Conservation (phyloP, 2,888 invertebrate genomes). For the Meloe dianella region DNA sequence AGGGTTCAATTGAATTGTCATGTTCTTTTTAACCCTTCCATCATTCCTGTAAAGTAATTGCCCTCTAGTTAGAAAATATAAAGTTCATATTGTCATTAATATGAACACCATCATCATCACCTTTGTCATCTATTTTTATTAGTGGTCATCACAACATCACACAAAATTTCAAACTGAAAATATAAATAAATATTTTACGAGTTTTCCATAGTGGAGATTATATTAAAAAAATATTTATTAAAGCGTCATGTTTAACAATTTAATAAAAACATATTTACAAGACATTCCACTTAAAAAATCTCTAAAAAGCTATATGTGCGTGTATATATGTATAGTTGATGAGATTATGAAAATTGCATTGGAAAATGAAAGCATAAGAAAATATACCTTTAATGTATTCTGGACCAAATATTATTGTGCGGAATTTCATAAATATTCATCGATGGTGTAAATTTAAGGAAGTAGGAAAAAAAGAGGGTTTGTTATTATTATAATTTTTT, state of each 20-base stretch:
- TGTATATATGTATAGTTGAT: not conserved
- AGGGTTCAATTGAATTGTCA: slow-evolving; percentile 13
- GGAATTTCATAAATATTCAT: slow-evolving; percentile 10
- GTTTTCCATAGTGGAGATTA: not conserved
- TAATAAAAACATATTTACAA: not conserved
- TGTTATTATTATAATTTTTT: not conserved
- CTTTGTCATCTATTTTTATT: not conserved
- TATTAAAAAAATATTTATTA: not conserved
- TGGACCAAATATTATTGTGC: slow-evolving; percentile 8
- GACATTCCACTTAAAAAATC: not conserved
- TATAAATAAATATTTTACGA: not conserved
- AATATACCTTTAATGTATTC: slow-evolving; percentile 12
- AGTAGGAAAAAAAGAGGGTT: not conserved
- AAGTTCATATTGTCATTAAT: not conserved
- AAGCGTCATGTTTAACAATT: not conserved
- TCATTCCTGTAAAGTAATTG: not conserved
- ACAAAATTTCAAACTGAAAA: not conserved
- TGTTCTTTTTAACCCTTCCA: slow-evolving; percentile 11
- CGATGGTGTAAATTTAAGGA: not conserved
- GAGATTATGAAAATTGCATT: slow-evolving; percentile 11
- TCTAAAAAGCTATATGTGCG: not conserved
- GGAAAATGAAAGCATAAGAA: slow-evolving; percentile 6
- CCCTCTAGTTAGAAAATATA: slow-evolving; percentile 3
- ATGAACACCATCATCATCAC: not conserved
- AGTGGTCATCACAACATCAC: not conserved